A percentile compares a stretch with the other conserved stretches of the same genome.
These are phyloP conservation scores for Lottia gigantea DNA, from an alignment of 2,888 invertebrate species.

Conservation along the genomic window DNA sequence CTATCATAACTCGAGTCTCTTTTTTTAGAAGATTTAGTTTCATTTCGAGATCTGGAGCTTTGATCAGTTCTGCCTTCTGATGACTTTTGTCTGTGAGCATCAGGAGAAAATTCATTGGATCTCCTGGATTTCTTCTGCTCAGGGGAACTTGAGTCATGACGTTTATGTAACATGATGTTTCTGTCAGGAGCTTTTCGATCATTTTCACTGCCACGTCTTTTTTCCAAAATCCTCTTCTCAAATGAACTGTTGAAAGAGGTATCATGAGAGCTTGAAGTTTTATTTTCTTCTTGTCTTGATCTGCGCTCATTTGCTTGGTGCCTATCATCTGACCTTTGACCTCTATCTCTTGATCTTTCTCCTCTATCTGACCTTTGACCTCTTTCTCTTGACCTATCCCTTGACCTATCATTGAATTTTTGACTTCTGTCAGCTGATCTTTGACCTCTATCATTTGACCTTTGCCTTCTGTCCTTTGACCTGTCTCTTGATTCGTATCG, in stretches of 20 bases:
- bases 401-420: slow-evolving; percentile 36
- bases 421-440: slow-evolving; percentile 24
- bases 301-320: neutral
- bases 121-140: too few species aligned
- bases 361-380: slow-evolving; percentile 18
- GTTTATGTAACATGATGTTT: too few species aligned
- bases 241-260: too few species aligned
- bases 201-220: too few species aligned
- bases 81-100: too few species aligned
- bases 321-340: slow-evolving; percentile 20
- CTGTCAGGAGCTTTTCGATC: too few species aligned
- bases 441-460: slow-evolving; percentile 7
- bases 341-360: slow-evolving; percentile 23
- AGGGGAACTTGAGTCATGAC: too few species aligned
- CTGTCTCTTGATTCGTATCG: slow-evolving; percentile 14
- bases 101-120: too few species aligned
- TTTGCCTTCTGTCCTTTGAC: slow-evolving; percentile 8
- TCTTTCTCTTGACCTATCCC: slow-evolving; percentile 25
- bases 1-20: neutral
- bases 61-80: too few species aligned
- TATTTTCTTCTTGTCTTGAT: neutral
- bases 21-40: too few species aligned
- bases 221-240: too few species aligned
- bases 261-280: neutral
- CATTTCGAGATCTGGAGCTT: too few species aligned